Percentiles rank a stretch among this genome's conserved stretches.
These are phyloP conservation scores for Hyposmocoma kahamanoa DNA, from an alignment of 1,140 invertebrate genomes.

Conservation along the genomic window DNA sequence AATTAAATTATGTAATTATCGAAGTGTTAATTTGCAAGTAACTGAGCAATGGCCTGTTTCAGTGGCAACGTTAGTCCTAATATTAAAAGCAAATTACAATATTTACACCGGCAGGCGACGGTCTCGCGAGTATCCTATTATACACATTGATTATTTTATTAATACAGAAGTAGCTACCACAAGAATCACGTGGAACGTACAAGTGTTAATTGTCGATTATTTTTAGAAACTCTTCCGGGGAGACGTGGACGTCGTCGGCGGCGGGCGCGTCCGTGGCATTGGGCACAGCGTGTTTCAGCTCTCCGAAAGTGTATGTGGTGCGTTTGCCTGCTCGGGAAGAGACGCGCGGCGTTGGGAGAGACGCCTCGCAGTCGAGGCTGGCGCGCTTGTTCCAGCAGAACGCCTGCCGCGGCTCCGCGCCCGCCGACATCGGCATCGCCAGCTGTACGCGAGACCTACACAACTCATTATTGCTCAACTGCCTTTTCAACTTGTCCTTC, in stretches of 20 bases:
- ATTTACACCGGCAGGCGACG: slow-evolving; percentile 59
- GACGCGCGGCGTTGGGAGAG: slow-evolving; percentile 12
- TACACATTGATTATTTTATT: slow-evolving; percentile 50
- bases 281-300: slow-evolving; percentile 55
- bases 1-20: too few relatives aligned
- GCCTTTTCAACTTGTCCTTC: slow-evolving; percentile 50
- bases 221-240: slow-evolving; percentile 54
- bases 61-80: slow-evolving; percentile 58
- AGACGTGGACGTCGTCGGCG: slow-evolving; percentile 33
- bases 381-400: slow-evolving; percentile 46
- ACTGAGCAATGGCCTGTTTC: slow-evolving; percentile 66
- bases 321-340: slow-evolving; percentile 20
- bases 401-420: slow-evolving; percentile 41
- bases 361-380: slow-evolving; percentile 38
- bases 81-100: slow-evolving; percentile 67
- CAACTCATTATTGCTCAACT: slow-evolving; percentile 54
- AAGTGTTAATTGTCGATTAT: slow-evolving; percentile 60
- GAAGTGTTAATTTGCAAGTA: too few relatives aligned
- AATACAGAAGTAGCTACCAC: slow-evolving; percentile 18
- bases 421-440: slow-evolving; percentile 58
- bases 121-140: slow-evolving; percentile 41
- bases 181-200: slow-evolving; percentile 11
- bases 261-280: slow-evolving; percentile 32
- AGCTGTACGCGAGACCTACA: slow-evolving; percentile 37
- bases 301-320: slow-evolving; percentile 52